These are phyloP conservation scores for Myocastor coypus DNA, from an alignment of 2,113 vertebrate species.

Conservation along the genomic window DNA sequence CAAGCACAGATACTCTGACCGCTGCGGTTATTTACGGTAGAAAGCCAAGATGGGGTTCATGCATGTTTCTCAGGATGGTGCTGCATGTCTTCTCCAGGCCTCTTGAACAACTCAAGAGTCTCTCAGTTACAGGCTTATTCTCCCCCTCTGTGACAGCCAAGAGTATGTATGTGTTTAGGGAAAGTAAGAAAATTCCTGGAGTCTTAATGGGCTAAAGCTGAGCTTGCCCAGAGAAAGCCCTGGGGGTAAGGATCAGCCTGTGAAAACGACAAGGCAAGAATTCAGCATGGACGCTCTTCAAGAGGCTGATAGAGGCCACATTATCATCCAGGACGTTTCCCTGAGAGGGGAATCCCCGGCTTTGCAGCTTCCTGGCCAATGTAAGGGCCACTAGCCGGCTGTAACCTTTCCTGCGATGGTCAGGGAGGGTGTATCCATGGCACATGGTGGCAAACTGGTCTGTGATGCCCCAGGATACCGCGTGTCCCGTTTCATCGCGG, in stretches of 20 bases:
- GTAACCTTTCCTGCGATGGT: constrained; percentile 79
- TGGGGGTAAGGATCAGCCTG: constrained; percentile 79
- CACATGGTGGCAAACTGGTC: constrained; percentile 85
- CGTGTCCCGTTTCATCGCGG: constrained; percentile 75
- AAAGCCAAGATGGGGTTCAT: background rate
- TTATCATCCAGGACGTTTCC: constrained; percentile 79
- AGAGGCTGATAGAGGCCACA: background rate
- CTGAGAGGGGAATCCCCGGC: constrained; percentile 78
- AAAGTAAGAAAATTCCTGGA: background rate
- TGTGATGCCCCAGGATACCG: constrained; percentile 82
- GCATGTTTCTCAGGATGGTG: background rate
- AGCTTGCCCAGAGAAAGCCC: constrained; percentile 9
- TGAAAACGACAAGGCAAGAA: constrained; percentile 79
- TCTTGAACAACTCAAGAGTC: background rate
- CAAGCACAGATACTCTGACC: background rate
- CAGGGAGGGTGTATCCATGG: constrained; percentile 80
- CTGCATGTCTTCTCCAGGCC: background rate
- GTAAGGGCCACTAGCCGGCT: constrained; percentile 67
- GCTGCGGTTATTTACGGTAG: background rate
- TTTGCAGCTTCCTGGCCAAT: constrained; percentile 77
- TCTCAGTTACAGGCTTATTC: background rate
- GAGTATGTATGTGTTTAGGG: background rate
- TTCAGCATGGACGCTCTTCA: constrained; percentile 40
- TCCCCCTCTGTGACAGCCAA: background rate
- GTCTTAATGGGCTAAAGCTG: background rate